Evolutionary conservation across 1,140 invertebrate genomes (phyloP), one percentile per base, ranked within the genome.

Genomic region (Ctenoplectra terminalis): DNA sequence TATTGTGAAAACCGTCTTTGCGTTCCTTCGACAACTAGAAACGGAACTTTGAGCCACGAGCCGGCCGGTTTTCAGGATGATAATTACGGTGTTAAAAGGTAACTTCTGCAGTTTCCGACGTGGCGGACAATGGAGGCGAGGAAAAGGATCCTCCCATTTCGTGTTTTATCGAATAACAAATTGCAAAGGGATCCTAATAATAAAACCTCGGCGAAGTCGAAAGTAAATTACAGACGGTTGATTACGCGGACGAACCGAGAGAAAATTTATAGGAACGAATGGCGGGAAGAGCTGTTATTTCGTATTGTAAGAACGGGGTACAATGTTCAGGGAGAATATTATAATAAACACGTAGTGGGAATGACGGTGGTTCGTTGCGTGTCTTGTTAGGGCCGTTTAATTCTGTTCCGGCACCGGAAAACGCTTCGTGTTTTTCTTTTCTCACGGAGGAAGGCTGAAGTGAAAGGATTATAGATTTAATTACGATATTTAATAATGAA

Each of bases 151-250:
- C 34, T 31, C 9, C 8, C 34, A 37, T n/a, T 8, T 17, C 20
- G 52, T n/a, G 37, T 73, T 73, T 73, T 43, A 37, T 73, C 29
- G 54, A 46, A n/a, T 23, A 64, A 64, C 23, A 52, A 73, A 60
- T 46, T 46, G 54, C 31, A 26, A 72, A 58, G 31, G 37, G 34
- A 31, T 20, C 4, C 1, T 11, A 20, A 63, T 40, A 63, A 58
- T 43, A 60, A 60, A 60, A 43, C 13, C 15, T 5, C 13, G 61
- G 13, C 7, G 31, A 40, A 31, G 8, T 17, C 20, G 11, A 52
- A 31, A 31, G 54, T 13, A 46, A 73, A 46, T 73, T 60, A 31
- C 54, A 5, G 37, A 26, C 17, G 37, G n/a, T 26, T 34, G 40
- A 60, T 60, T 60, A 17, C 11, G 31, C 23, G 52, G 37, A 29